Evolutionary conservation across 2,797 vertebrate genomes (phyloP), one percentile per base, ranked within the genome.

Genomic region (Neopelma chrysocephalum): DNA sequence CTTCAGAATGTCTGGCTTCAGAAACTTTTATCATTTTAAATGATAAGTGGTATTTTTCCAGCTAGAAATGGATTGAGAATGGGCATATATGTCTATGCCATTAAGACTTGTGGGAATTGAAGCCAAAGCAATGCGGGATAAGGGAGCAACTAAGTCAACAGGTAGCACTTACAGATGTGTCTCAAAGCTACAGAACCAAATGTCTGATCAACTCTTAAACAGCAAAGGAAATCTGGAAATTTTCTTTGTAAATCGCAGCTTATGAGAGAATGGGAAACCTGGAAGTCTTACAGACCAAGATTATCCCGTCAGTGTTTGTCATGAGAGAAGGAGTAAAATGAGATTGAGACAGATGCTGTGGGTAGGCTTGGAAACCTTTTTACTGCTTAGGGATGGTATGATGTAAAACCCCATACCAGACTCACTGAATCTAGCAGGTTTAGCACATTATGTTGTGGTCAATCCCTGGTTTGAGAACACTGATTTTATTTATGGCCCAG

Each of bases 41-140:
- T 21, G 22, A 75, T 15, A 81, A 26, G 17, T 12, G 17, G 6
- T 8, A 68, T 21, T 45, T 90, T 62, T 29, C 29, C n/a, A 92
- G 26, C 16, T 57, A 43, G 6, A 26, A 16, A 26, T 15, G 1
- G 6, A 29, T 2, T 13, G 25, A 48, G 15, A 90, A 81, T 6
- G 10, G 22, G 6, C 1, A 9, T 11, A 54, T 7, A 27, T 0
- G 1, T 22, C 40, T n/a, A 54, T 0, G 6, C 16, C 31, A 18
- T n/a, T 36, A 56, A 47, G 19, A 76, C 57, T 0, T 12, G 16
- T 0, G 3, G 38, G 32, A 83, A 81, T 3, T 0, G 0, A 53
- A 43, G 5, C 4, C 0, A 1, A 75, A 50, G 53, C 22, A 51
- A 19, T 0, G 25, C 0, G 0, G 48, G 40, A 22, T 62, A 54